Base-by-base conservation (phyloP, 1,140 invertebrate genomes). In the Ostrea edulis region DNA sequence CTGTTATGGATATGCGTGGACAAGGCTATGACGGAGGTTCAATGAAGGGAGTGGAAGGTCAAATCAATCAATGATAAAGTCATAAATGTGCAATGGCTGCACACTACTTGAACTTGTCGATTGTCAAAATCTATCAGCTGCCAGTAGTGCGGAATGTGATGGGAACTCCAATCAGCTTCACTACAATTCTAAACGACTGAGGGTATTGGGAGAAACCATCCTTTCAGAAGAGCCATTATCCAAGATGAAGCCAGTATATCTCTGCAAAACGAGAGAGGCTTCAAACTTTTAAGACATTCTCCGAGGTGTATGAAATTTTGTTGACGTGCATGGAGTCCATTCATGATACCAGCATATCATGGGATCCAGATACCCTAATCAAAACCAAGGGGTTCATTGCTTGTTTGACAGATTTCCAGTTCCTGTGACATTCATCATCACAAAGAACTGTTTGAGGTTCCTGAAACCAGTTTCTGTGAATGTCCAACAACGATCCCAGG, bases 351-450 rank as follows among this genome's bases (percentile, higher is more conserved):
- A 84, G 83, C 83, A 84, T 44, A 84, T 84, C 71, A n/a, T 51
- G 53, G 8, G 83, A 84, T 55, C 55, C 83, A 2, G 22, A 84
- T 8, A 84, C 83, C 20, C 83, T 84, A 22, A 55, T 84, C 22
- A 84, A 84, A 51, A 84, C 51, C 4, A 84, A 55, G 54, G 83
- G 83, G 55, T 84, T 84, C 83, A 54, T 84, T 22, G 83, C 83
- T 58, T 77, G 71, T n/a, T 77, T 77, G 71, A 77, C 71, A 12
- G 55, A 58, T 53, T 84, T 84, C 53, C 51, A 84, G 83, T 84
- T 84, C 7, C 52, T 84, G 20, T 55, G 51, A 55, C 83, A 25
- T 84, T 84, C 83, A 84, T 84, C n/a, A n/a, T 55, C 8, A 58
- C 54, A 55, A 84, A 84, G 52, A 55, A 84, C 83, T 55, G 83